Base-by-base conservation (phyloP, 2,797 vertebrate genomes). In the Melanotaenia trifasciata region DNA sequence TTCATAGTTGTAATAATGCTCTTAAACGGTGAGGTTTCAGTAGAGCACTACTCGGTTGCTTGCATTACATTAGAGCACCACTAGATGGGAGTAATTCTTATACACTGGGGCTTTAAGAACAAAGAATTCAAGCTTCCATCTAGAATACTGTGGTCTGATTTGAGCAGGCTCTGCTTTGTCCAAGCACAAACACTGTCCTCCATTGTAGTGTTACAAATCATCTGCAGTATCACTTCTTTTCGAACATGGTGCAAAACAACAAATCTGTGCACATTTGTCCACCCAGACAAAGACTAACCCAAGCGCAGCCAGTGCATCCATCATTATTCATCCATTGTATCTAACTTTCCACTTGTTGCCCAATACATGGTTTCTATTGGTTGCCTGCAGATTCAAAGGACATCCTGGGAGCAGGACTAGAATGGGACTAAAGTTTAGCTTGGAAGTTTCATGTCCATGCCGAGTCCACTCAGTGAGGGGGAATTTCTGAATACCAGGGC, bases 131-230 rank as follows among this genome's bases (percentile, higher is more conserved):
- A 24, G 72, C 84, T 73, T 78, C 68, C 47, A 51, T 78, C 72
- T 70, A 89, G 80, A 85, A 79, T 73, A 90, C 84, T 89, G 83
- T 70, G 57, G 64, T 40, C 58, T 64, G 72, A 62, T 86, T 84
- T 60, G 61, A 78, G 59, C 71, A 43, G 72, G 59, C 64, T 69
- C 75, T 63, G 75, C 79, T 84, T 76, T 82, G 77, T 88, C 58
- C 51, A 71, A 59, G 40, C 73, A 59, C 74, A 84, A 75, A 92
- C 80, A 93, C 79, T 90, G 86, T 54, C 75, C 71, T 77, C 80
- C 76, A 74, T 90, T 94, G 89, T 93, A 74, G 73, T 71, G 76
- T 84, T 80, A 81, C 71, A 90, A 91, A 90, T 80, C 65, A 72
- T 85, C 75, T 84, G 91, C 80, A 89, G 80, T 87, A 81, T 86